A percentile compares a stretch with the other conserved stretches of the same genome.
These are phyloP conservation scores for Adelognathus sp. DNA, from an alignment of 2,888 invertebrate species.

Conservation along the genomic window DNA sequence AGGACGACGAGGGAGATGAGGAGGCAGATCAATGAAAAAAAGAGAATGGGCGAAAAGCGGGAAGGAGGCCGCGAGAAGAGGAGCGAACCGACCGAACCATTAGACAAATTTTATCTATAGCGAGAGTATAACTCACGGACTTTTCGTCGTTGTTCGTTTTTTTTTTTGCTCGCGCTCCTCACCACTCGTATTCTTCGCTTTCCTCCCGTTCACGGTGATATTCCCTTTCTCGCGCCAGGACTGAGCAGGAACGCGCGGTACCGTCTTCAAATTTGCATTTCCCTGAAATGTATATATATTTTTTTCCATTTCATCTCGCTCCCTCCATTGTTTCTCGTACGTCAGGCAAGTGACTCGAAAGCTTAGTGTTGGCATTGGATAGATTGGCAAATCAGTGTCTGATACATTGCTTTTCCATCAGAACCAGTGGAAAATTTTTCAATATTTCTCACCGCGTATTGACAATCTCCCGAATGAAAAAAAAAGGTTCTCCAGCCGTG, in stretches of 20 bases:
- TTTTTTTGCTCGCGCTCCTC: conserved; percentile 52
- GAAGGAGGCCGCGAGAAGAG: conserved; percentile 43
- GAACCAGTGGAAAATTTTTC: too few relatives aligned
- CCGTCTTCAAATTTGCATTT: conserved; percentile 40
- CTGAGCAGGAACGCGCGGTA: background rate
- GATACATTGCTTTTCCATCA: background rate
- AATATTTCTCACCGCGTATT: too few relatives aligned
- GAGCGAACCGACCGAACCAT: conserved; percentile 69
- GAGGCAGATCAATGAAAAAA: conserved; percentile 28
- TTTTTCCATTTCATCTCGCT: background rate
- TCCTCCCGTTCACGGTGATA: conserved; percentile 16
- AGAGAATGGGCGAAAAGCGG: conserved; percentile 26
- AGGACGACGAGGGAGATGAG: conserved; percentile 9
- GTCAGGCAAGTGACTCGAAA: background rate
- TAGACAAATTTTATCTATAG: conserved; percentile 79
- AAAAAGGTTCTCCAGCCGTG: too few relatives aligned
- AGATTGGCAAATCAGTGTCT: background rate
- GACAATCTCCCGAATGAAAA: too few relatives aligned
- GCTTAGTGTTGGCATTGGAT: background rate
- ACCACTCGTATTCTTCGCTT: conserved; percentile 23
- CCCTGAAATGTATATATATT: background rate
- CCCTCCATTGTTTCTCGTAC: background rate
- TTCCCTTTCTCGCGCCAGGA: background rate
- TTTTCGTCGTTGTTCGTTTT: conserved; percentile 14
- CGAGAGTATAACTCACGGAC: conserved; percentile 63